Evolutionary conservation across 2,888 invertebrate species (phyloP), one percentile per base, ranked within the genome.

Genomic region (Protodeltote pygarga): DNA sequence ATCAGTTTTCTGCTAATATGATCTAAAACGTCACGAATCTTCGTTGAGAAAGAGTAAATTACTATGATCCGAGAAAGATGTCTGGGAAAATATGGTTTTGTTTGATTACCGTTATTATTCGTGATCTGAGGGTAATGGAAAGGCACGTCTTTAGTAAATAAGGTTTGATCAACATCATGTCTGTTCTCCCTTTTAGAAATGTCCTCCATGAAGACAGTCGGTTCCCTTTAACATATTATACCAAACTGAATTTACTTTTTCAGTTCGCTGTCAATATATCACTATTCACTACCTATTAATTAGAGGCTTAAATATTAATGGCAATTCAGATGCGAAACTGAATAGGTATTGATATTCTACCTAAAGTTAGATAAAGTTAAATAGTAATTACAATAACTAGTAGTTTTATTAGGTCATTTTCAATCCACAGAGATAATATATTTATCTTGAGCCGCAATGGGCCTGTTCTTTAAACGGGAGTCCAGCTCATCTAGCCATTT

Each of bases 11-110:
- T 35, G 39, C 35, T 63, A 54, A 54, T 57, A 17, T 41, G 53
- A 46, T 53, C 37, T 44, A 50, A 42, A 64, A 58, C 54, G 44
- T 51, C 65, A 69, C 68, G 57, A 73, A 73, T 68, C 49, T 40
- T 48, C 28, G 31, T 74, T 76, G 52, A 38, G 69, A 72, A 78
- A 75, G 67, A 71, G 62, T 63, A 73, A 76, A 79, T 75, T 72
- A 71, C 66, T 64, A 35, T 60, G 51, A 66, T 67, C 51, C 11
- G 29, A 69, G 47, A 64, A 66, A 69, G 68, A 70, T 68, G 58
- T 52, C 39, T 47, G 57, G 52, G 63, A 64, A 58, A 67, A 67
- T 58, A 58, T 41, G 59, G 65, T 66, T 59, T 58, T 57, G 35
- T 51, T 58, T 65, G 69, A 70, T 73, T 70, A 49, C 65, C 23